Percentiles rank a stretch among this genome's conserved stretches.
Evolutionary conservation across 2,113 vertebrate genomes (phyloP).

Genomic region (Varanus salvator): DNA sequence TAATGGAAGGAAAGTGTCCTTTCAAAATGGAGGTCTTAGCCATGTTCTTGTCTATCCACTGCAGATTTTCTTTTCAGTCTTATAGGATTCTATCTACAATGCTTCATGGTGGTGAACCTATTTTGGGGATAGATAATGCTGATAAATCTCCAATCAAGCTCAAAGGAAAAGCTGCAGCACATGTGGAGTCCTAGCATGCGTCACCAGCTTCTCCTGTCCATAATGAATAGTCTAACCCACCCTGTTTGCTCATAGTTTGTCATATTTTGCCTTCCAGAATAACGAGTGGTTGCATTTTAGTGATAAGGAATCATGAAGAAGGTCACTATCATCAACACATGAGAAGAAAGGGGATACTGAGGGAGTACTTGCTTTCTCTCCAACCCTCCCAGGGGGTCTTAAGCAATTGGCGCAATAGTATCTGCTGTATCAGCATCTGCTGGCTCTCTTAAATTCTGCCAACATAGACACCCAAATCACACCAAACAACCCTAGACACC

Average conservation of each 20-base stretch:
- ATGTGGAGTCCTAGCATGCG: too few species aligned
- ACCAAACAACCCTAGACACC: background rate
- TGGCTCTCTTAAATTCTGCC: conserved; percentile 8
- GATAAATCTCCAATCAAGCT: too few species aligned
- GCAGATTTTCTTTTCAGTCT: too few species aligned
- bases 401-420: background rate
- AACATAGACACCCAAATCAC: conserved; percentile 15
- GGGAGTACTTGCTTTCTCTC: too few species aligned
- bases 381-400: background rate
- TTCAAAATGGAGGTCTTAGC: background rate
- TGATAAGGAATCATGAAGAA: background rate
- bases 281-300: background rate
- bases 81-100: too few species aligned
- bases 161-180: too few species aligned
- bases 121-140: too few species aligned
- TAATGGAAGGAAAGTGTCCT: background rate
- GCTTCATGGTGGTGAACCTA: too few species aligned
- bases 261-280: background rate
- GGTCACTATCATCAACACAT: background rate
- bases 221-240: background rate
- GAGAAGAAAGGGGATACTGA: background rate
- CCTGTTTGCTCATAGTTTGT: background rate
- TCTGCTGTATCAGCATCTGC: background rate
- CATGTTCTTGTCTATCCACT: background rate
- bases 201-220: too few species aligned